Percentiles rank a stretch among this genome's conserved stretches.
Evolutionary conservation across 2,888 invertebrate species (phyloP).

Genomic region (Dioctria linearis): DNA sequence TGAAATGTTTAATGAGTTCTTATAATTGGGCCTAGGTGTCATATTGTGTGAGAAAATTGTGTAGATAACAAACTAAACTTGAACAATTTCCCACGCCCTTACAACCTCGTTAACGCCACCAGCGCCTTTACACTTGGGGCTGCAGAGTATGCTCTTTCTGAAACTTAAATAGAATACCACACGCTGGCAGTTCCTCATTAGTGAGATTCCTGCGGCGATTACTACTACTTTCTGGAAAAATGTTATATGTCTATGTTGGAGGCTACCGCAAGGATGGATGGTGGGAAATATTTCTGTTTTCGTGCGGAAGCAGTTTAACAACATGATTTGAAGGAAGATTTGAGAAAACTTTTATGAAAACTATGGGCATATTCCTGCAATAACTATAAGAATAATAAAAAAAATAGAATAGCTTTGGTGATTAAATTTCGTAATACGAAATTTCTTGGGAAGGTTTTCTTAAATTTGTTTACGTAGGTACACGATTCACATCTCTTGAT

Average conservation of each 20-base stretch:
- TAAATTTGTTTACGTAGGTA: no score
- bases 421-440: no score
- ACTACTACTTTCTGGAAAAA: not conserved
- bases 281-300: no score
- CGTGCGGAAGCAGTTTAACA: no score
- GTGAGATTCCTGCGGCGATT: conserved; percentile 56
- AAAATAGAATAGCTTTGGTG: no score
- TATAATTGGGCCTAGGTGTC: not conserved
- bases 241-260: not conserved
- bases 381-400: no score
- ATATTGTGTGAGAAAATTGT: not conserved
- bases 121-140: not conserved
- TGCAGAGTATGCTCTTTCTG: not conserved
- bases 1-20: not conserved
- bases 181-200: conserved; percentile 55
- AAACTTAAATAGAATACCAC: conserved; percentile 32
- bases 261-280: no score
- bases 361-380: no score
- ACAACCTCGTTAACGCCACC: not conserved
- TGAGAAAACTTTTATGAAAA: no score
- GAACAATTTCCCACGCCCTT: not conserved
- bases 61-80: not conserved
- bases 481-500: no score
- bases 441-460: no score
- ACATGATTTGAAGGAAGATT: no score